A percentile compares a stretch with the other conserved stretches of the same genome.
phyloP scores from a whole-genome alignment of 2,797 vertebrate genomes.

The Pangasius krempfi region DNA sequence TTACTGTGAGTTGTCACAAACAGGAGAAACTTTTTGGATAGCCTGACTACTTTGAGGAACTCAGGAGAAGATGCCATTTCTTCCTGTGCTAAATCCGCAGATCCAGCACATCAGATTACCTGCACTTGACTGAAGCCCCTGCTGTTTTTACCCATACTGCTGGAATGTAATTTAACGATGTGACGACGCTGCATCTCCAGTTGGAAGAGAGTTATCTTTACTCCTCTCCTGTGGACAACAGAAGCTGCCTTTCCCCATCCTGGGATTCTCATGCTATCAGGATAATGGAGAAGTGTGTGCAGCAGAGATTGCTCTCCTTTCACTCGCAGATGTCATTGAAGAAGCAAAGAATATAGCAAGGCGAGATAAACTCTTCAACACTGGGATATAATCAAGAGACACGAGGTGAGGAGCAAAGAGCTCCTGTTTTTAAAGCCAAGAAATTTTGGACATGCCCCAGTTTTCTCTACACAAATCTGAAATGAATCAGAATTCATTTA shows the following conservation, averaged over 20 bases:
- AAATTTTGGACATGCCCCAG: not conserved
- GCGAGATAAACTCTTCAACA: slow-evolving; percentile 45
- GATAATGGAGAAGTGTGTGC: slow-evolving; percentile 48
- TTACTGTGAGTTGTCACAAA: not conserved
- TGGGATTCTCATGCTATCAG: slow-evolving; percentile 39
- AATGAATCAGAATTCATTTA: not conserved
- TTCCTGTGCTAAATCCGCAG: slow-evolving; percentile 47
- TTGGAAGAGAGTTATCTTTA: slow-evolving; percentile 46
- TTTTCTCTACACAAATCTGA: not conserved
- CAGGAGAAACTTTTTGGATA: slow-evolving; percentile 11
- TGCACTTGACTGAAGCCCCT: slow-evolving; percentile 54
- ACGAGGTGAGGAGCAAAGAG: not conserved
- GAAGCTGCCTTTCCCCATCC: slow-evolving; percentile 32
- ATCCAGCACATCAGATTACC: slow-evolving; percentile 65
- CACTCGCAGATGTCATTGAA: slow-evolving; percentile 35
- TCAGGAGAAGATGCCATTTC: slow-evolving; percentile 30
- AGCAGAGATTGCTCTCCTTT: slow-evolving; percentile 45
- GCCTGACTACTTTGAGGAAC: slow-evolving; percentile 7
- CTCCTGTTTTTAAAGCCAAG: slow-evolving; percentile 12
- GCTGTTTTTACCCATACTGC: slow-evolving; percentile 60
- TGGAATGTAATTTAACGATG: slow-evolving; percentile 66
- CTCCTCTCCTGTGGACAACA: slow-evolving; percentile 18
- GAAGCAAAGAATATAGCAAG: slow-evolving; percentile 36
- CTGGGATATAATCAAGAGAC: slow-evolving; percentile 41
- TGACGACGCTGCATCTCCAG: slow-evolving; percentile 52